phyloP scores from a whole-genome alignment of 2,888 invertebrate genomes.

The Periphyllus acericola region DNA sequence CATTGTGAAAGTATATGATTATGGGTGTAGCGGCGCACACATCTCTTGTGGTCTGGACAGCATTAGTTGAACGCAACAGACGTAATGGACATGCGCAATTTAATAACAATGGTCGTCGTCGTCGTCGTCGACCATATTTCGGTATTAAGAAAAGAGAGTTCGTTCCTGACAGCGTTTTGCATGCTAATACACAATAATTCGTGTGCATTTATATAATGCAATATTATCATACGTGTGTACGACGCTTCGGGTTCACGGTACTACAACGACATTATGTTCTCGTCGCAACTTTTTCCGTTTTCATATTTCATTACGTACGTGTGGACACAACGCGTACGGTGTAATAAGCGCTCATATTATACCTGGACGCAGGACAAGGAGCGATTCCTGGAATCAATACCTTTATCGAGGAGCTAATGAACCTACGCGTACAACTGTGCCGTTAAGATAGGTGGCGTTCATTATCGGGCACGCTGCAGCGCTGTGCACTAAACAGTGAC shows the following conservation, averaged over 20 bases:
- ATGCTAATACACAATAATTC: slow-evolving; percentile 10
- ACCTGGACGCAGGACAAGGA: no score
- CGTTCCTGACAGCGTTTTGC: slow-evolving; percentile 31
- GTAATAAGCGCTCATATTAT: no score
- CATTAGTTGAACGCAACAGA: slow-evolving; percentile 36
- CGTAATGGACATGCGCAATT: slow-evolving; percentile 35
- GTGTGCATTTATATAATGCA: background rate
- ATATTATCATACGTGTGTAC: background rate
- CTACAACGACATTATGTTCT: background rate
- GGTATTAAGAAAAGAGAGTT: slow-evolving; percentile 6
- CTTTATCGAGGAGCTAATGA: no score
- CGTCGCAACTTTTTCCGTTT: background rate
- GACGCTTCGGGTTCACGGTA: slow-evolving; percentile 8
- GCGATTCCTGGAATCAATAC: no score
- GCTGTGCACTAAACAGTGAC: no score
- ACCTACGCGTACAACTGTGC: no score
- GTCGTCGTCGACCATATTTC: background rate
- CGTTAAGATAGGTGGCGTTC: no score
- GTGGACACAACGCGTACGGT: no score
- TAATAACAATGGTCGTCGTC: slow-evolving; percentile 40
- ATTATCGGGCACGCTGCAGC: no score
- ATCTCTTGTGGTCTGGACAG: slow-evolving; percentile 44
- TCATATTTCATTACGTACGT: no score
- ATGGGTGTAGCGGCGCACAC: slow-evolving; percentile 28
- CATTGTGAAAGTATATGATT: slow-evolving; percentile 53